Conservation (phyloP, 2,888 invertebrate genomes). For the Drosophila vallismaia region DNA sequence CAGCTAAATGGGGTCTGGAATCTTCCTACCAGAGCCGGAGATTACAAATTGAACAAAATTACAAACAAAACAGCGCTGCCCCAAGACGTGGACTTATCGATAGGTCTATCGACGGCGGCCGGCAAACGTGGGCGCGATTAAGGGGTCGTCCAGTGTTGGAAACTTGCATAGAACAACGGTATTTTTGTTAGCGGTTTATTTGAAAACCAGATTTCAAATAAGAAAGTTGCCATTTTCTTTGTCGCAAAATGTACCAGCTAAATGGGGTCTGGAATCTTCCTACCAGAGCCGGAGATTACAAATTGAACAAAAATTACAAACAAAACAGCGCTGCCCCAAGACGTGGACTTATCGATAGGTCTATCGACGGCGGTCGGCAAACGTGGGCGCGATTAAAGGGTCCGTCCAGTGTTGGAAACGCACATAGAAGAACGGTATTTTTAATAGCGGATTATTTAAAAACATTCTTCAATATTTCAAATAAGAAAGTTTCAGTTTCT, state of each 20-base stretch:
- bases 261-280: background rate
- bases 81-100: conserved; percentile 3
- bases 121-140: background rate
- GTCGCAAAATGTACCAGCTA: background rate
- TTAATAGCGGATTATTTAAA: too few species aligned
- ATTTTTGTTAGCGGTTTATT: too few species aligned
- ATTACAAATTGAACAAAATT: background rate
- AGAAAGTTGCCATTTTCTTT: too few species aligned
- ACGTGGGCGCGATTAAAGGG: background rate
- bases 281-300: background rate
- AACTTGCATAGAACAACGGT: too few species aligned
- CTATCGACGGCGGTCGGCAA: background rate
- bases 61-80: conserved; percentile 1
- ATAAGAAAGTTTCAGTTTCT: too few species aligned
- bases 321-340: background rate
- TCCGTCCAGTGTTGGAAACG: too few species aligned
- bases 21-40: background rate
- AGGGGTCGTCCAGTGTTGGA: too few species aligned
- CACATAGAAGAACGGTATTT: too few species aligned
- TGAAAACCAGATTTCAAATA: too few species aligned
- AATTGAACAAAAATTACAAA: background rate
- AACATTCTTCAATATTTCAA: too few species aligned
- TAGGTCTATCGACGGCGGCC: background rate
- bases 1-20: background rate
- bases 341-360: conserved; percentile 3